Conservation (phyloP, 2,797 vertebrate genomes). For the Okamejei kenojei region DNA sequence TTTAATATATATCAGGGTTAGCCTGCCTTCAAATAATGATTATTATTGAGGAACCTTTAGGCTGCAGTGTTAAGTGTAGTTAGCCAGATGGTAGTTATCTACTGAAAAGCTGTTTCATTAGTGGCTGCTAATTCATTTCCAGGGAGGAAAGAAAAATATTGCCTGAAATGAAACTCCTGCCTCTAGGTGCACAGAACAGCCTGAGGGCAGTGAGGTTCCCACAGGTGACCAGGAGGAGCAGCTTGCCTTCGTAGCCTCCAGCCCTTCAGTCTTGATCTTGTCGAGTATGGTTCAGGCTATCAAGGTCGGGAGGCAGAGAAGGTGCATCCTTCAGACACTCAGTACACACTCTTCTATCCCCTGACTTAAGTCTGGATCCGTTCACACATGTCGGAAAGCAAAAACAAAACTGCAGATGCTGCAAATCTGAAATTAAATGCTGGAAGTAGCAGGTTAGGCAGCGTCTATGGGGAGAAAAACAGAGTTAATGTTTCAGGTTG, state of each 20-base stretch:
- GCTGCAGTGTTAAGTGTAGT: constrained; percentile 4
- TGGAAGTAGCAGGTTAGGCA: too few relatives aligned
- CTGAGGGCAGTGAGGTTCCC: constrained; percentile 14
- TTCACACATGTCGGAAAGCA: neutral
- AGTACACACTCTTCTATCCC: neutral
- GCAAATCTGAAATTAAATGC: too few relatives aligned
- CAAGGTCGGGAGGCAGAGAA: neutral
- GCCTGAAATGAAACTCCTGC: constrained; percentile 32
- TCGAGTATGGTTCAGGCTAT: neutral
- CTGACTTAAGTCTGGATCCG: neutral
- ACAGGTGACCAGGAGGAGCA: constrained; percentile 17
- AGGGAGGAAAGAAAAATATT: constrained; percentile 25
- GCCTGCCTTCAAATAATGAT: neutral
- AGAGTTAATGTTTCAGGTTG: too few relatives aligned
- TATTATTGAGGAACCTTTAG: constrained; percentile 27
- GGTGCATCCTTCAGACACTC: neutral
- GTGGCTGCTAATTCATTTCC: constrained; percentile 36
- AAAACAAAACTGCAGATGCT: too few relatives aligned
- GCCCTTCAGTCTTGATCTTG: neutral
- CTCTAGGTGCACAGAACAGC: constrained; percentile 17
- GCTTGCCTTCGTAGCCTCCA: constrained; percentile 8
- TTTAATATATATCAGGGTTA: neutral
- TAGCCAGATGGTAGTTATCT: constrained; percentile 28
- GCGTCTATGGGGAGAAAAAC: too few relatives aligned
- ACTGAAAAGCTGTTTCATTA: constrained; percentile 37